Evolutionary conservation across 1,140 invertebrate species (phyloP), one percentile per base, ranked within the genome.

Genomic region (Ips nitidus): DNA sequence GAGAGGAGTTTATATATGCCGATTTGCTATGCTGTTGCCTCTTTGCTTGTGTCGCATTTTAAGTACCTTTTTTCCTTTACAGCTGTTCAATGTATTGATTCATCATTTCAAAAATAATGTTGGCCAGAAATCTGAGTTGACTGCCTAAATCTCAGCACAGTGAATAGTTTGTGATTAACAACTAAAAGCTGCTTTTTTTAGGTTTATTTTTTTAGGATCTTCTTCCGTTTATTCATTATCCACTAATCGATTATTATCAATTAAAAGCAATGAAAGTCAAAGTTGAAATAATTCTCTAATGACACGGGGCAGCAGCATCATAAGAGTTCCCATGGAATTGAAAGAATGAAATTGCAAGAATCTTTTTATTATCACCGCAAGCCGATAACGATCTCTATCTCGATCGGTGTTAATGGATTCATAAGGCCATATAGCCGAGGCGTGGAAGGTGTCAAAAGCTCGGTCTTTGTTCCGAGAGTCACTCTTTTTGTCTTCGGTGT

Each of bases 371-470:
- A 70, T 70, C 60, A 70, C 22, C 22, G 22, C 36, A 64, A 64
- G 52, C 22, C 57, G 68, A 70, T 70, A 70, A 70, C 43, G 36
- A 64, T 64, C 61, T 64, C 45, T 69, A 52, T 64, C 58, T 70
- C 68, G 43, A 64, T 70, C 61, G 55, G 68, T 70, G 68, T 70
- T 70, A 70, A 70, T 70, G 68, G 68, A 70, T 70, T 70, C 60
- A 70, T 70, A 58, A 64, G 68, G 41, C 68, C 68, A 58, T 70
- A 70, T 70, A 70, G 60, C n/a, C 58, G 53, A 68, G 68, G 68
- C 68, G 68, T 70, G 68, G 68, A 70, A 70, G 68, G 68, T 70
- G 68, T 70, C 68, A 70, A 70, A 70, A 70, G 68, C 68, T 57
- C 53, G 55, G 43, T 40, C 43, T 63, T 70, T 70, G 68, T 70